Conservation (phyloP, 2,113 vertebrate species). For the Platycercus adscitus region DNA sequence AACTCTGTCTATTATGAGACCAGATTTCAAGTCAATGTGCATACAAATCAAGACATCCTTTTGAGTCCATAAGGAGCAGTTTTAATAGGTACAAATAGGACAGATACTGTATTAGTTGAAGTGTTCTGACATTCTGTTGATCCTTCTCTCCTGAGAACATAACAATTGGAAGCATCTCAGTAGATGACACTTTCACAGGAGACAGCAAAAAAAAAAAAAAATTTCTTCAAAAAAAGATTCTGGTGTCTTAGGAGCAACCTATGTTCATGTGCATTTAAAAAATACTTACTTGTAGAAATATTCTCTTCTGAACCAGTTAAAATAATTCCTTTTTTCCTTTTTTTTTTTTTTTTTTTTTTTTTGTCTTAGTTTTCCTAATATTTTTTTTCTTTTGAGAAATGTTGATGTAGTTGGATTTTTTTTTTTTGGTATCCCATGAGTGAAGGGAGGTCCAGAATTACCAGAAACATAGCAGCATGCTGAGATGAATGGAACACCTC, state of each 20-base stretch:
- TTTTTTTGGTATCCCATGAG: neutral
- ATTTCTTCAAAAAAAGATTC: neutral
- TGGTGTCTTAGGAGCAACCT: neutral
- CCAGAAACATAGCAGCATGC: neutral
- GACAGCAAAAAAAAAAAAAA: neutral
- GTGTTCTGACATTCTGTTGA: neutral
- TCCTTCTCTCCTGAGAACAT: neutral
- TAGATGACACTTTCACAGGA: neutral
- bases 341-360: neutral
- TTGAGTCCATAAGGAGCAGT: neutral
- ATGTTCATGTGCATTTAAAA: neutral
- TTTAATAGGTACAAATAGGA: neutral
- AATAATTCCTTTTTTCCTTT: neutral
- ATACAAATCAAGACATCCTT: neutral
- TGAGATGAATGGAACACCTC: neutral
- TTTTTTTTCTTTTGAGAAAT: neutral
- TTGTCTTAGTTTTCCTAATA: neutral
- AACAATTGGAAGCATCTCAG: neutral
- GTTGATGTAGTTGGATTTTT: neutral
- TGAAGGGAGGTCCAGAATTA: neutral
- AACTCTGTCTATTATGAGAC: neutral
- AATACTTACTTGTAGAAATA: neutral
- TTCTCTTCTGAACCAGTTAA: neutral
- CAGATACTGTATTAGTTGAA: neutral
- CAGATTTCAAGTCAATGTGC: neutral